These are phyloP conservation scores for Saccopteryx bilineata DNA, from an alignment of 2,113 vertebrate genomes.

Conservation along the genomic window DNA sequence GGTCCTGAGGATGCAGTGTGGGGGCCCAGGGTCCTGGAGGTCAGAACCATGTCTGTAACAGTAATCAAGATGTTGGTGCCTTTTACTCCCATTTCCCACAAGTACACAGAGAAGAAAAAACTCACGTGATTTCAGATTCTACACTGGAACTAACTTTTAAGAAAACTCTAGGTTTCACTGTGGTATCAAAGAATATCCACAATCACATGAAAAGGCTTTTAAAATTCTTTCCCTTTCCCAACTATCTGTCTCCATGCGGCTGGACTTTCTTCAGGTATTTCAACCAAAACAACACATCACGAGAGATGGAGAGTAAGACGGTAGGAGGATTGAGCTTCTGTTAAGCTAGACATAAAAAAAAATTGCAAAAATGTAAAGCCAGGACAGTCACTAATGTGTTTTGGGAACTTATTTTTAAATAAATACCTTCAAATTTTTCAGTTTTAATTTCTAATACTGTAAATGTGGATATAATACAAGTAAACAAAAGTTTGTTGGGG, in stretches of 20 bases:
- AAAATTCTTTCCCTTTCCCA: constrained; percentile 16
- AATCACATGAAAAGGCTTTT: constrained; percentile 36
- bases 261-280: constrained; percentile 37
- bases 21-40: neutral
- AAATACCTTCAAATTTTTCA: neutral
- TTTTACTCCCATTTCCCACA: constrained; percentile 11
- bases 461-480: constrained; percentile 8
- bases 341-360: neutral
- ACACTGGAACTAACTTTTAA: neutral
- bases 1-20: neutral
- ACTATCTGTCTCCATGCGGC: neutral
- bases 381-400: neutral
- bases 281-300: neutral
- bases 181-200: neutral
- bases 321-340: neutral
- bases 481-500: neutral
- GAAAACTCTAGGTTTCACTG: neutral
- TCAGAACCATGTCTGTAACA: constrained; percentile 24
- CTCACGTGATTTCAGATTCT: constrained; percentile 8
- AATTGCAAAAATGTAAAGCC: constrained; percentile 20
- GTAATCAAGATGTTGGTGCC: neutral
- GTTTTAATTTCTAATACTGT: constrained; percentile 32
- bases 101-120: neutral
- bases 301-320: neutral
- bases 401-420: constrained; percentile 39